Conservation (phyloP, 2,888 invertebrate genomes). For the Agrotis ipsilon region DNA sequence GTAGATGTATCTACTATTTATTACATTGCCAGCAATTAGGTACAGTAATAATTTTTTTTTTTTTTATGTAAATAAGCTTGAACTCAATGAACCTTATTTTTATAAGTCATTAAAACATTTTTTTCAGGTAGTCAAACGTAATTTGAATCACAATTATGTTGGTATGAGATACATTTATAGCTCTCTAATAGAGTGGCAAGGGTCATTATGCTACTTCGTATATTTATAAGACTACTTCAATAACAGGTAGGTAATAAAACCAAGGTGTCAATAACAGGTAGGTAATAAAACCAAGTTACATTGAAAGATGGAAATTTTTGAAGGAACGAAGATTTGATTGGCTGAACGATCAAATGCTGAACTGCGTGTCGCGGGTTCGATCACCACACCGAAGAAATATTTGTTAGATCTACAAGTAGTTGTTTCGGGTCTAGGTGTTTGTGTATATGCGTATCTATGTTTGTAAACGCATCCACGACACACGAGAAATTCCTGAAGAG, state of each 20-base stretch:
- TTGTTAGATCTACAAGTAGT: no score
- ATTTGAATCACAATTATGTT: constrained; percentile 1
- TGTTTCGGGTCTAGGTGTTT: no score
- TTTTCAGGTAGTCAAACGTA: background rate
- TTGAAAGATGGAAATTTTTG: background rate
- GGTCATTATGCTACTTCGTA: background rate
- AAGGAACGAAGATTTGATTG: no score
- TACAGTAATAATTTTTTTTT: background rate
- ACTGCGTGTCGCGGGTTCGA: no score
- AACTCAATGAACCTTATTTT: background rate
- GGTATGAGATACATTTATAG: background rate
- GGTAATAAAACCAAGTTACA: no score
- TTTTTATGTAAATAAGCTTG: background rate
- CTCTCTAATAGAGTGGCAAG: background rate
- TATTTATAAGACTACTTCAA: background rate
- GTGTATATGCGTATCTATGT: no score
- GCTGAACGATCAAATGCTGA: no score
- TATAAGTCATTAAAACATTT: background rate
- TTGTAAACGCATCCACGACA: no score
- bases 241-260: background rate
- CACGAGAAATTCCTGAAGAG: no score
- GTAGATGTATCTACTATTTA: background rate
- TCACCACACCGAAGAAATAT: no score
- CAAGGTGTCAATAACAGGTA: no score
- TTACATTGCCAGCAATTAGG: no score